Base-by-base conservation (phyloP, 2,888 invertebrate species). In the Eumacrocentrus americanus region DNA sequence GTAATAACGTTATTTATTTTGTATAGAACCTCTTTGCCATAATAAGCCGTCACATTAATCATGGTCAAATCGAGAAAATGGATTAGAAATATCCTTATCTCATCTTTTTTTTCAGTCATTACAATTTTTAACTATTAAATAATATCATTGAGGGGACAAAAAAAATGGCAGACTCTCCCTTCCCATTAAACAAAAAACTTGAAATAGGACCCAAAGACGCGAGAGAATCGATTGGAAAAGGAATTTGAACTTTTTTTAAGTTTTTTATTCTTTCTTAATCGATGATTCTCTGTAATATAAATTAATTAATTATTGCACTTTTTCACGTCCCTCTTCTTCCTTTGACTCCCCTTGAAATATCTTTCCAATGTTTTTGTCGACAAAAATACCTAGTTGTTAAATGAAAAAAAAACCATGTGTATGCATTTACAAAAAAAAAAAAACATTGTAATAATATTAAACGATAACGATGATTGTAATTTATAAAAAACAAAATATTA, bases 391-490 rank as follows among this genome's bases (percentile, higher is more conserved):
- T 47, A 35, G 54, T 48, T 37, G 37, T 42, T 53, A 60, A 37
- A 52, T 59, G 57, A 51, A 62, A 63, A 64, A 64, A 63, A 68
- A 73, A 69, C 73, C 69, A 74, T 74, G 72, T 75, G 73, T 74
- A 75, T 72, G 75, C 75, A 75, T 75, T 75, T 75, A 75, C 46
- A 35, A 61, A 62, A 65, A 63, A 66, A 67, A 67, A 72, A 61
- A 65, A 61, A n/a, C n/a, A 64, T 66, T 63, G 63, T 66, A 67
- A 67, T 74, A 74, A 71, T 72, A 74, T 72, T 64, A 65, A 44
- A 62, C 64, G 61, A 67, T 74, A 74, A 72, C 66, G 67, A 74
- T 72, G 69, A 74, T 74, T 72, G 73, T 73, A 75, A 74, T 72
- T 74, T 73, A 75, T 75, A 73, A 75, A 71, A 72, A 75, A 71